Evolutionary conservation across 2,797 vertebrate species (phyloP), one percentile per base, ranked within the genome.

Genomic region (Basileuterus tristriatus): DNA sequence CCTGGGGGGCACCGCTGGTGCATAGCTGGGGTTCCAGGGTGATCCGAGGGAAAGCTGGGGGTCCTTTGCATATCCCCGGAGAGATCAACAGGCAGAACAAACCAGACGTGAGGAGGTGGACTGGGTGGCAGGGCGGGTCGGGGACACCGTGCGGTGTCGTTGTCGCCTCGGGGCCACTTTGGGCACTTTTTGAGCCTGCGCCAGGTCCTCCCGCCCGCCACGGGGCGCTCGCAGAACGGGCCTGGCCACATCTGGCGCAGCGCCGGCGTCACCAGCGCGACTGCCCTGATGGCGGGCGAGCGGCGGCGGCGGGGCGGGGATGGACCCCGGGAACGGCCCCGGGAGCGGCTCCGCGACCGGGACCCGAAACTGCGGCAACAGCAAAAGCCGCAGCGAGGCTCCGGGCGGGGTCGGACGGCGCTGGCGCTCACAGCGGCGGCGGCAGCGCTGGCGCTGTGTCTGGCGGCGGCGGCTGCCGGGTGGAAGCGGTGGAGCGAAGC

Each of bases 401-500:
- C 60, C 14, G 52, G 60, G 15, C 22, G 70, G 37, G 32, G 56
- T 1, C 65, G 88, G 59, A 87, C 26, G 15, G 78, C 11, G 21
- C n/a, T 77, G 16, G 30, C 44, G 11, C 23, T 80, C 23, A 47
- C 24, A 15, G 65, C 90, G 27, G 56, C 87, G 15, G 56, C 92
- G 24, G 93, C 94, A 69, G 78, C 65, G 37, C 29, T 70, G 46
- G 74, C 34, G 56, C 94, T 72, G 68, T 77, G 19, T 7, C 39
- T 67, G 30, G 90, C 36, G 52, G 36, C 12, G 84, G 87, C 30
- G 43, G 92, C 3, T 12, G 53, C 97, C 96, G 55, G 97, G 19
- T 98, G 98, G 90, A 87, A 50, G 81, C 98, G 92, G 95, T 65
- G 90, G 86, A 75, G 63, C 37, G 93, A 47, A 56, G 71, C 98